Conservation (phyloP, 1,140 invertebrate species). For the Drosophila sucinea region DNA sequence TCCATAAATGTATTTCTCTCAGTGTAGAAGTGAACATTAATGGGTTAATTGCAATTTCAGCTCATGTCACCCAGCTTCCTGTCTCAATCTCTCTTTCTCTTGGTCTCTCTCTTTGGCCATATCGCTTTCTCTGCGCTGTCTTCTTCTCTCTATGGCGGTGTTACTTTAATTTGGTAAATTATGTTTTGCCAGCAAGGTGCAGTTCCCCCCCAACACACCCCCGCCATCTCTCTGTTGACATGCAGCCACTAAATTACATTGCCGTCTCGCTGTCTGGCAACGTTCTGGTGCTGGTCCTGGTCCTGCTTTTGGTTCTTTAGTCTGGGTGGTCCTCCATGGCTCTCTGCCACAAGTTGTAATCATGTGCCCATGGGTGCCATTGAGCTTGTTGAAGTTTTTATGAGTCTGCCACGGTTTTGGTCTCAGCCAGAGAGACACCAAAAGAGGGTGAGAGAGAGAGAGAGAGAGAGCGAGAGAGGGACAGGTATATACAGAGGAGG, state of each 20-base stretch:
- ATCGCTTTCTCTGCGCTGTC: not conserved
- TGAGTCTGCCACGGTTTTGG: slow-evolving; percentile 56
- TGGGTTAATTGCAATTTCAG: slow-evolving; percentile 71
- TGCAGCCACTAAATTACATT: slow-evolving; percentile 54
- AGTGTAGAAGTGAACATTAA: slow-evolving; percentile 34
- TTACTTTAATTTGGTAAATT: slow-evolving; percentile 77
- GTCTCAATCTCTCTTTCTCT: not conserved
- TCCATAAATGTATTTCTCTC: not conserved
- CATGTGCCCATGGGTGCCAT: slow-evolving; percentile 75
- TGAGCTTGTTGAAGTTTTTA: slow-evolving; percentile 78
- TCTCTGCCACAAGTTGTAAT: slow-evolving; percentile 66
- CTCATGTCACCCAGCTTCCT: slow-evolving; percentile 51
- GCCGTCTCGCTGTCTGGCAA: slow-evolving; percentile 38
- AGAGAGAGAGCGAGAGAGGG: not conserved
- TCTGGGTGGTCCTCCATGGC: slow-evolving; percentile 39
- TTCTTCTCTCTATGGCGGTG: slow-evolving; percentile 19
- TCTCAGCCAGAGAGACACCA: slow-evolving; percentile 19
- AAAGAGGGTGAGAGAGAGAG: slow-evolving; percentile 7
- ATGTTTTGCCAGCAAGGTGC: slow-evolving; percentile 70
- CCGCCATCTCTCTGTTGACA: not conserved
- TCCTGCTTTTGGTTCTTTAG: not conserved
- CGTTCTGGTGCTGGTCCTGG: slow-evolving; percentile 5
- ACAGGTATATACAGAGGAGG: not conserved
- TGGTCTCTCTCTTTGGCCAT: not conserved
- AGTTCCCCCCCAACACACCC: slow-evolving; percentile 12